Base-by-base conservation (phyloP, 2,888 invertebrate genomes). In the Acrobasis suavella region DNA sequence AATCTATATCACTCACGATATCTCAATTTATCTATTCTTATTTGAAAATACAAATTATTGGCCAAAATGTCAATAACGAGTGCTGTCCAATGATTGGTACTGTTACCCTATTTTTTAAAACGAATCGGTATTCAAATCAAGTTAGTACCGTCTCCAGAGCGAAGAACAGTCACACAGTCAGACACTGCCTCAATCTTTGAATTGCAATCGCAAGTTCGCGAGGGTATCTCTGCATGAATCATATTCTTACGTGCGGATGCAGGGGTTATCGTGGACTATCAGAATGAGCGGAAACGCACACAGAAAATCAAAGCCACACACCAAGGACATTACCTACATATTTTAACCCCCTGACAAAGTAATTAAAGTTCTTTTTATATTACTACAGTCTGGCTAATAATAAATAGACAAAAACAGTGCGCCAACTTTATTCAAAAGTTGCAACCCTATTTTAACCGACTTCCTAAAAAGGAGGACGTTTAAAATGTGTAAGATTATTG, bases 261-360 rank as follows among this genome's bases (percentile, higher is more conserved):
- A 72, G 69, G n/a, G 86, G 89, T 89, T 91, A 91, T 89, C 89
- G 79, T 72, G 73, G 74, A 76, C 78, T 83, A 84, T 82, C 82
- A 76, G 75, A 77, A 75, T 76, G 73, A 78, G 75, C 77, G 83
- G 81, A 83, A 83, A 85, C 76, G 75, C 77, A 76, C 77, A 72
- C 3, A 7, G 50, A 17, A 55, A 56, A 62, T 58, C 49, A 52
- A 50, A 64, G 51, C 17, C n/a, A 46, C 65, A 69, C 71, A 70
- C 71, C 72, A 73, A 76, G 69, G 70, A 72, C 73, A 70, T n/a
- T 46, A 12, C 14, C 12, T 14, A 6, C 14, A 1, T 46, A 46
- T 14, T 12, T 46, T 46, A 46, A 7, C 10, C n/a, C 14, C 46
- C 14, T 0, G n/a, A 14, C 10, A 12, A 46, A n/a, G n/a, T n/a